These are phyloP conservation scores for Drosophila dunni DNA, from an alignment of 1,140 invertebrate species.

Conservation along the genomic window DNA sequence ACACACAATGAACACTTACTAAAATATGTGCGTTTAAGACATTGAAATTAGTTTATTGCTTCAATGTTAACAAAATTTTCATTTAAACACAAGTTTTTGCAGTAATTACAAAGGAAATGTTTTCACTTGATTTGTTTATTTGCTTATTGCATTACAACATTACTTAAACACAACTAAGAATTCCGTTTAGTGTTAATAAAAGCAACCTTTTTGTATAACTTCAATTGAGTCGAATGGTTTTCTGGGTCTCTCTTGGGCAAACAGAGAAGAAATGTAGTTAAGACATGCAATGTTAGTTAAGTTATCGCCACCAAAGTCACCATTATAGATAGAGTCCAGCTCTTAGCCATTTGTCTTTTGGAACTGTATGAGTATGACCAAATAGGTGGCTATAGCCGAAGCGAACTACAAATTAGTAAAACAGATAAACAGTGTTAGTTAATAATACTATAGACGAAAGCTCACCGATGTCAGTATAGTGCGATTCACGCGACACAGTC, in stretches of 20 bases:
- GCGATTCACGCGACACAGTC: conserved; percentile 88
- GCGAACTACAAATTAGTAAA: conserved; percentile 85
- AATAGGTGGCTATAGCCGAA: conserved; percentile 89
- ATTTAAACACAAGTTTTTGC: conserved; percentile 6
- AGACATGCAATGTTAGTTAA: neutral
- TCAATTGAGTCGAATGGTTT: conserved; percentile 69
- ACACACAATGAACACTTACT: conserved; percentile 11
- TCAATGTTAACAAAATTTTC: conserved; percentile 24
- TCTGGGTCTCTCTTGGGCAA: conserved; percentile 78
- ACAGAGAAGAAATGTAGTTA: neutral
- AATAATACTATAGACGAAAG: conserved; percentile 4
- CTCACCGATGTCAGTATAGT: conserved; percentile 88
- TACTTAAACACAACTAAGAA: conserved; percentile 58
- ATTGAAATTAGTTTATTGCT: conserved; percentile 22
- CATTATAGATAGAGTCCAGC: too few species aligned
- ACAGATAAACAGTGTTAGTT: conserved; percentile 1
- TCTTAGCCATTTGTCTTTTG: conserved; percentile 86
- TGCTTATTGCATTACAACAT: conserved; percentile 4
- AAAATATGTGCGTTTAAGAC: conserved; percentile 16
- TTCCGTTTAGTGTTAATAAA: conserved; percentile 75
- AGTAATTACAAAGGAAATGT: conserved; percentile 31
- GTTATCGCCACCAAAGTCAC: too few species aligned
- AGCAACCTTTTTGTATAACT: conserved; percentile 59
- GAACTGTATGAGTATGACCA: conserved; percentile 90
- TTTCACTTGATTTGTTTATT: conserved; percentile 40